A percentile compares a stretch with the other conserved stretches of the same genome.
phyloP scores from a whole-genome alignment of 2,797 vertebrate species.

The Acipenser oxyrinchus region DNA sequence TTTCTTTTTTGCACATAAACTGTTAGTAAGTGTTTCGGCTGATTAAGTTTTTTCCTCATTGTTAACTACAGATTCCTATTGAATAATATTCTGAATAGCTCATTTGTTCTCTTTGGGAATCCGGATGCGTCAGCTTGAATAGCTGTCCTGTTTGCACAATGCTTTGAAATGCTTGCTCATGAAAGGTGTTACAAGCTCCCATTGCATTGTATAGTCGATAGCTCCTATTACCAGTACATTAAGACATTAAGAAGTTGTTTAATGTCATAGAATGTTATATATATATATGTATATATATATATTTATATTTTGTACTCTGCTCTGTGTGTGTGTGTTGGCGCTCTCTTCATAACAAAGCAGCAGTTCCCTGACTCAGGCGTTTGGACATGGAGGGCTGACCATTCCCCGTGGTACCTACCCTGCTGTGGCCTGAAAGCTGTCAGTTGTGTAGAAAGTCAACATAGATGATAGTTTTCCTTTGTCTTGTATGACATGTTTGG shows the following conservation, averaged over 20 bases:
- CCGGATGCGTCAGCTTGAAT: conserved; percentile 44
- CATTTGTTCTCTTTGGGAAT: conserved; percentile 40
- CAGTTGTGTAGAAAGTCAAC: conserved; percentile 29
- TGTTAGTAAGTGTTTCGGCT: too few relatives aligned
- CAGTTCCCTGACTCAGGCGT: conserved; percentile 34
- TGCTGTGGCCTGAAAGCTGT: conserved; percentile 32
- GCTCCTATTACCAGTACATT: conserved; percentile 45
- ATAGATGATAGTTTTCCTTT: conserved; percentile 19
- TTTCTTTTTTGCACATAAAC: too few relatives aligned
- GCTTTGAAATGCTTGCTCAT: conserved; percentile 51
- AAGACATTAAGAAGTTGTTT: conserved; percentile 43
- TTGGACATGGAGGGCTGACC: conserved; percentile 44
- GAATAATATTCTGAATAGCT: too few relatives aligned
- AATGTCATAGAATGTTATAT: conserved; percentile 6
- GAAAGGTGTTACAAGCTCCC: conserved; percentile 54
- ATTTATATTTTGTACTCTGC: too few relatives aligned
- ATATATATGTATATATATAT: too few relatives aligned
- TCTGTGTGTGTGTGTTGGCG: too few relatives aligned
- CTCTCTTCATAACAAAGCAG: too few relatives aligned
- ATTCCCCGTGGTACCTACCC: conserved; percentile 40
- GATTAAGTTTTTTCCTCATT: too few relatives aligned
- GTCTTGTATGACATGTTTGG: conserved; percentile 8
- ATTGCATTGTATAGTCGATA: conserved; percentile 62
- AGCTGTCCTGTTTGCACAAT: conserved; percentile 47
- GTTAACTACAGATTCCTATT: too few relatives aligned